Conservation (phyloP, 1,140 invertebrate species). For the Hermetia illucens region DNA sequence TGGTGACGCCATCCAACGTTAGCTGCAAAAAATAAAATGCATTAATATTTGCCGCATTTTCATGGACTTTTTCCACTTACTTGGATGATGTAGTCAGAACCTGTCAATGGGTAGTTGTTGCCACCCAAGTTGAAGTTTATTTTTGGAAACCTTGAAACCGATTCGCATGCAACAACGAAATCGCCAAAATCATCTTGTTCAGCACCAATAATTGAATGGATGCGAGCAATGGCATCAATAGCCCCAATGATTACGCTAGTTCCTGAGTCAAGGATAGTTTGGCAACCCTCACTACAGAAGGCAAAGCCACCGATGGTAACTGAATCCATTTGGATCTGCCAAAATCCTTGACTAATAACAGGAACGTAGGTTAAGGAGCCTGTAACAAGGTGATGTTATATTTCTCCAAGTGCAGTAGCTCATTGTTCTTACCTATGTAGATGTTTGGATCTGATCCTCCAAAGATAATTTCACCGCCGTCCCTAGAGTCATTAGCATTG, state of each 20-base stretch:
- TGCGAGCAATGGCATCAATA: conserved; percentile 53
- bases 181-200: conserved; percentile 69
- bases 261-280: conserved; percentile 96
- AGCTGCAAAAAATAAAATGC: no score
- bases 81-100: conserved; percentile 81
- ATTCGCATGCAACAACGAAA: conserved; percentile 63
- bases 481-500: conserved; percentile 52
- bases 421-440: conserved; percentile 52
- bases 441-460: conserved; percentile 89
- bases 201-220: conserved; percentile 81
- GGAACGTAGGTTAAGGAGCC: conserved; percentile 89
- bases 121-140: conserved; percentile 72
- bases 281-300: conserved; percentile 64
- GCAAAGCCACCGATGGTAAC: conserved; percentile 40
- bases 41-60: no score
- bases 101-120: conserved; percentile 60
- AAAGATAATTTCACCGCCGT: conserved; percentile 87
- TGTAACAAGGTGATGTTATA: no score
- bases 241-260: conserved; percentile 95
- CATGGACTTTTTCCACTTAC: no score
- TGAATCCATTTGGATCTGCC: conserved; percentile 92
- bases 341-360: conserved; percentile 81
- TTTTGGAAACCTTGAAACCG: conserved; percentile 60
- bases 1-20: no score
- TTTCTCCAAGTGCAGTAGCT: no score